Conservation (phyloP, 2,888 invertebrate genomes). For the Hyposoter dolosus region DNA sequence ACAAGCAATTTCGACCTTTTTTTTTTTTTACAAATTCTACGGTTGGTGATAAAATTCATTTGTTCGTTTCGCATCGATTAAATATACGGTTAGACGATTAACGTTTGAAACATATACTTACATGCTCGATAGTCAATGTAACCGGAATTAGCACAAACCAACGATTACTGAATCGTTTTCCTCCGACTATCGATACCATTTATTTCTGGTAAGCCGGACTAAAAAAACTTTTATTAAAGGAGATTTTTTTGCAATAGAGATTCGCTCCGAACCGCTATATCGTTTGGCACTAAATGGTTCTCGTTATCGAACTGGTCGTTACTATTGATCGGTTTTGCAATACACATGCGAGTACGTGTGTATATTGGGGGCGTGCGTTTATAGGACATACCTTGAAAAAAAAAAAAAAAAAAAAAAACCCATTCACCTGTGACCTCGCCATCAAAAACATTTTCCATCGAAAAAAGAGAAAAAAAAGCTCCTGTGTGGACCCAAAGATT, state of each 20-base stretch:
- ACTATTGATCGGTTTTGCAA: conserved; percentile 11
- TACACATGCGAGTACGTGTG: conserved; percentile 7
- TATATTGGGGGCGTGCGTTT: neutral
- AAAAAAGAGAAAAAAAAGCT: neutral
- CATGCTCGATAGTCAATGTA: neutral
- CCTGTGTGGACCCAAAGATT: neutral
- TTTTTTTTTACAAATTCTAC: neutral
- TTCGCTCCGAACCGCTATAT: conserved; percentile 34
- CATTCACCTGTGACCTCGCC: neutral
- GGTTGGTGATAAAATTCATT: neutral
- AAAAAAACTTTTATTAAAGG: conserved; percentile 31
- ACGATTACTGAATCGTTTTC: neutral
- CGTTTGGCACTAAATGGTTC: conserved; percentile 47
- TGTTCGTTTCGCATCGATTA: neutral
- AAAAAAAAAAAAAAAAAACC: neutral
- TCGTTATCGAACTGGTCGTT: conserved; percentile 50
- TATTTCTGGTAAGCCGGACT: conserved; percentile 27
- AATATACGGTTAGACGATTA: neutral
- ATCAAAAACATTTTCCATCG: neutral
- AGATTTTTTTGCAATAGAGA: conserved; percentile 13
- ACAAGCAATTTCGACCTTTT: neutral
- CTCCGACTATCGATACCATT: conserved; percentile 2
- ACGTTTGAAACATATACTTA: neutral
- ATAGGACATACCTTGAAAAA: neutral
- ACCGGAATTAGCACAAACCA: neutral